phyloP scores from a whole-genome alignment of 1,140 invertebrate genomes.

The Wasmannia auropunctata region DNA sequence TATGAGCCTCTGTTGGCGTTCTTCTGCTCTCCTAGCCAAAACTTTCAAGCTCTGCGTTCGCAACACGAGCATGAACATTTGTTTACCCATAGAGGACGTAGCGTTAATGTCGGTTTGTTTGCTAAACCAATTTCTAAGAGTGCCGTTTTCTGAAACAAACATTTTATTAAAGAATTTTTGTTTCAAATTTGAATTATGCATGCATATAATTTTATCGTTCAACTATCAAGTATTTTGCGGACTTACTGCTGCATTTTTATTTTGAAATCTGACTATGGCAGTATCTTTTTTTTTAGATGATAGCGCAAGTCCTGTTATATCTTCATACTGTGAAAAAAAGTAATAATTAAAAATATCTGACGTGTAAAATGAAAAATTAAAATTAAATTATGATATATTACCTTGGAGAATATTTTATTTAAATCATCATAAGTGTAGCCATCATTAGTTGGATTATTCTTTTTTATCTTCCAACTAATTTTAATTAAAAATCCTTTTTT shows the following conservation, averaged over 20 bases:
- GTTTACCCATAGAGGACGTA: slow-evolving; percentile 75
- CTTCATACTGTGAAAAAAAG: slow-evolving; percentile 89
- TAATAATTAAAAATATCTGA: slow-evolving; percentile 53
- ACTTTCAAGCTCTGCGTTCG: slow-evolving; percentile 91
- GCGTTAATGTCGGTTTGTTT: slow-evolving; percentile 75
- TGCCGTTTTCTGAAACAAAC: slow-evolving; percentile 87
- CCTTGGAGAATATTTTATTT: slow-evolving; percentile 90
- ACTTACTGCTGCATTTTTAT: slow-evolving; percentile 88
- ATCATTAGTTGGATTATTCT: slow-evolving; percentile 89
- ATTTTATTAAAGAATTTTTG: slow-evolving; percentile 58
- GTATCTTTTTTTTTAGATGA: slow-evolving; percentile 91
- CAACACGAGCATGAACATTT: not conserved
- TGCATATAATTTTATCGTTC: not conserved
- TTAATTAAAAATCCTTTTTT: slow-evolving; percentile 88
- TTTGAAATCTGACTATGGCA: slow-evolving; percentile 92
- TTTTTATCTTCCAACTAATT: slow-evolving; percentile 92
- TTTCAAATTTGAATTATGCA: not conserved
- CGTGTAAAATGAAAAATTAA: not conserved
- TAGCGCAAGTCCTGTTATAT: slow-evolving; percentile 90
- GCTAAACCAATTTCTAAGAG: slow-evolving; percentile 89
- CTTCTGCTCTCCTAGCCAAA: slow-evolving; percentile 92
- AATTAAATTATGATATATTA: not conserved
- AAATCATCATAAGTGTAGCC: slow-evolving; percentile 90
- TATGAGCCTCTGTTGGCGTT: slow-evolving; percentile 91
- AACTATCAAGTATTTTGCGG: slow-evolving; percentile 7